Percentiles rank a stretch among this genome's conserved stretches.
Evolutionary conservation across 2,113 vertebrate genomes (phyloP).

Genomic region (Damaliscus lunatus): DNA sequence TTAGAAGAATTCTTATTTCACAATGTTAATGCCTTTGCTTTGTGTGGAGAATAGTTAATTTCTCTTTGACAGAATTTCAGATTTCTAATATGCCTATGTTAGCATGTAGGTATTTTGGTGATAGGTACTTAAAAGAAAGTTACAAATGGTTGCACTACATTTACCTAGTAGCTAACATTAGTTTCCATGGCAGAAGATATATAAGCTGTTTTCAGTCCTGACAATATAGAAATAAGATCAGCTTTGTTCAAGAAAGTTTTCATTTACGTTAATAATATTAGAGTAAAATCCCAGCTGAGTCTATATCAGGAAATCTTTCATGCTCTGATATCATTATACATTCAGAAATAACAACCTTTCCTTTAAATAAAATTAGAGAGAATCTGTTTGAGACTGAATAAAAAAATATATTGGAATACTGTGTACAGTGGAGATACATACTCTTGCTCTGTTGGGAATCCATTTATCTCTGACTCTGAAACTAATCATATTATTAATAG

Average conservation of each 20-base stretch:
- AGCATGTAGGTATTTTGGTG: not conserved
- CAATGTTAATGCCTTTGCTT: not conserved
- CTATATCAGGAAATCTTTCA: constrained; percentile 46
- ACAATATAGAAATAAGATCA: constrained; percentile 38
- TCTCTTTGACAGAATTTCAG: not conserved
- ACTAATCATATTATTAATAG: constrained; percentile 84
- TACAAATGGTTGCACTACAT: not conserved
- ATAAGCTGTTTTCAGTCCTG: constrained; percentile 31
- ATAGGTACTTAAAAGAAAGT: constrained; percentile 27
- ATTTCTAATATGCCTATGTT: not conserved
- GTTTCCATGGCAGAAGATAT: not conserved
- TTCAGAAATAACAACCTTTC: constrained; percentile 36
- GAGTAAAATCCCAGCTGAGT: constrained; percentile 32
- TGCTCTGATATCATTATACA: constrained; percentile 36
- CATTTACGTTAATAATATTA: constrained; percentile 41
- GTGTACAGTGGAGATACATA: not conserved
- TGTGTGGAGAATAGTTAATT: not conserved
- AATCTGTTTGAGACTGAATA: not conserved
- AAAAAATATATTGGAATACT: constrained; percentile 43
- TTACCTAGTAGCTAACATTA: not conserved
- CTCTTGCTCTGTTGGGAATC: constrained; percentile 70
- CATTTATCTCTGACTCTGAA: constrained; percentile 62
- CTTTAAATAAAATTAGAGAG: constrained; percentile 52
- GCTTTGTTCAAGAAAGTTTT: constrained; percentile 49
- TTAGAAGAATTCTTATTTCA: not conserved